Percentiles rank a stretch among this genome's conserved stretches.
These are phyloP conservation scores for Siphlonurus alternatus DNA, from an alignment of 2,888 invertebrate genomes.

Conservation along the genomic window DNA sequence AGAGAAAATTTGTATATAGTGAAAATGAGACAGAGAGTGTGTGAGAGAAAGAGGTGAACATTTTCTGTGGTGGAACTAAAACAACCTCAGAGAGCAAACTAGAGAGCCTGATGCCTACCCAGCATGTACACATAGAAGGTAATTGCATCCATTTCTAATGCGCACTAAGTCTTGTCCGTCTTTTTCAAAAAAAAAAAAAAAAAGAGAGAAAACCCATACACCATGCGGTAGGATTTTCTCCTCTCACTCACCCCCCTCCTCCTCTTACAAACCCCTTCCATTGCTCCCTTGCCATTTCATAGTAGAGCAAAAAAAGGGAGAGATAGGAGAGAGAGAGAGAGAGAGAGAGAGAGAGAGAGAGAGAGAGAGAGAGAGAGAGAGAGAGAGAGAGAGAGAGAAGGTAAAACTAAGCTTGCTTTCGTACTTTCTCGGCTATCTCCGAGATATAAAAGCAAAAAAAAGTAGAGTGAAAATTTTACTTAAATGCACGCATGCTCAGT, in stretches of 20 bases:
- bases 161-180: background rate
- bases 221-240: background rate
- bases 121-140: background rate
- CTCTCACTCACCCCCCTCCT: background rate
- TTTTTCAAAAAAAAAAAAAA: background rate
- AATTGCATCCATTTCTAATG: background rate
- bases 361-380: too few relatives aligned
- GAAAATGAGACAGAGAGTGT: background rate
- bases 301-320: too few relatives aligned
- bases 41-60: background rate
- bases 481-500: background rate
- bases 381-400: too few relatives aligned
- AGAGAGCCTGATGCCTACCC: background rate
- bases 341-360: too few relatives aligned
- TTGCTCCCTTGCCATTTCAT: too few relatives aligned
- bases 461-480: background rate
- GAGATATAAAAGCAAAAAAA: background rate
- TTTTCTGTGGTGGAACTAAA: background rate
- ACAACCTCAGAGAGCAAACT: background rate
- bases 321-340: too few relatives aligned
- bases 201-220: background rate
- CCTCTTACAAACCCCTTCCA: too few relatives aligned
- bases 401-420: too few relatives aligned
- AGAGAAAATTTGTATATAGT: background rate
- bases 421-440: background rate